phyloP scores from a whole-genome alignment of 2,888 invertebrate genomes.

The Nomada goodeniana region DNA sequence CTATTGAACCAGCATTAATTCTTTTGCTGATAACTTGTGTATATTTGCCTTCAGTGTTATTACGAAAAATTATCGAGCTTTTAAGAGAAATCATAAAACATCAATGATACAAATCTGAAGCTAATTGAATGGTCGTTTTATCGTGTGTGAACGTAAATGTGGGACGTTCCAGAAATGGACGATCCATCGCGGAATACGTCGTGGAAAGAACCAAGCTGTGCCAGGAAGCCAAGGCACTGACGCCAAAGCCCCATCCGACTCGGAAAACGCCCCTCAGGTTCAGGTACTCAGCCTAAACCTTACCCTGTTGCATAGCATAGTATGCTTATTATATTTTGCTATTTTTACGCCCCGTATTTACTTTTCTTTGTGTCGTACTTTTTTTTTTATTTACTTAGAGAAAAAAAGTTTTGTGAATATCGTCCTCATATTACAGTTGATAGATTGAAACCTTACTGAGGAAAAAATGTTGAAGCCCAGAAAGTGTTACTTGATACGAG shows the following conservation, averaged over 20 bases:
- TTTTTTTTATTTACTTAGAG: slow-evolving; percentile 34
- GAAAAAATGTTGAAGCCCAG: slow-evolving; percentile 49
- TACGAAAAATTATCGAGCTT: slow-evolving; percentile 8
- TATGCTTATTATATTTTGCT: slow-evolving; percentile 75
- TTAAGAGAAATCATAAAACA: slow-evolving; percentile 14
- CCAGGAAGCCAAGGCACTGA: slow-evolving; percentile 83
- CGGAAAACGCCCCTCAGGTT: slow-evolving; percentile 84
- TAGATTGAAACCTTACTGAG: slow-evolving; percentile 66
- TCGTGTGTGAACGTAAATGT: slow-evolving; percentile 80
- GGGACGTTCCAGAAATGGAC: slow-evolving; percentile 91
- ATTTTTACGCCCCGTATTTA: slow-evolving; percentile 63
- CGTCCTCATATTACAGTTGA: slow-evolving; percentile 40
- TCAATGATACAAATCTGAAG: slow-evolving; percentile 47
- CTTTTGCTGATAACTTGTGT: background rate
- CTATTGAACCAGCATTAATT: slow-evolving; percentile 21
- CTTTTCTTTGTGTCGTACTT: slow-evolving; percentile 53
- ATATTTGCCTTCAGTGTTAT: slow-evolving; percentile 6
- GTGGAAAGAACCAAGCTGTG: slow-evolving; percentile 86
- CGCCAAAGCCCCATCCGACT: slow-evolving; percentile 83
- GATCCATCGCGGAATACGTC: slow-evolving; percentile 91
- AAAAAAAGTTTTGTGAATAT: slow-evolving; percentile 7
- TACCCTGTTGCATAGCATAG: slow-evolving; percentile 76
- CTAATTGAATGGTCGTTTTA: slow-evolving; percentile 56
- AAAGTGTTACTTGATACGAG: slow-evolving; percentile 14
- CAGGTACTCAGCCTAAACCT: slow-evolving; percentile 83